A percentile compares a stretch with the other conserved stretches of the same genome.
Conservation (phyloP, 2,888 invertebrate species). For the Drosophila cyrtoloma region DNA sequence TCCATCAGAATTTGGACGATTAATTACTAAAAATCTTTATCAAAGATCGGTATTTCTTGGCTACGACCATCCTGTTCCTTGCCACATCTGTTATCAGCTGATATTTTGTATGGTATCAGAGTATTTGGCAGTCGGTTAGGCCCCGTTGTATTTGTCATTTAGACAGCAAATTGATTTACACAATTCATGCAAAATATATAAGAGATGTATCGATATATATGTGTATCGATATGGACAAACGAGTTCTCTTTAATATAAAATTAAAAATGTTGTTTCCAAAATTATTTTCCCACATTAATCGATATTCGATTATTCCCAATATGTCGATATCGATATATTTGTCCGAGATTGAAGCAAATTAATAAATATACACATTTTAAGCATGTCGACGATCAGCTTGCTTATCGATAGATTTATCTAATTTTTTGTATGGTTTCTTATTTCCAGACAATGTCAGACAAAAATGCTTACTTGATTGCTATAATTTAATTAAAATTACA, state of each 20-base stretch:
- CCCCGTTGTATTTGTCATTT: too few species aligned
- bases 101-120: too few species aligned
- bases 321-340: background rate
- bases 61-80: too few species aligned
- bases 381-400: background rate
- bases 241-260: background rate
- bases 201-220: background rate
- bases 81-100: too few species aligned
- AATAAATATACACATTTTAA: background rate
- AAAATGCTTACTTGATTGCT: slow-evolving; percentile 21
- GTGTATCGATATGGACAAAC: background rate
- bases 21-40: too few species aligned
- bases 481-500: slow-evolving; percentile 69
- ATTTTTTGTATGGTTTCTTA: slow-evolving; percentile 1
- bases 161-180: background rate
- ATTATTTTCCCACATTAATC: background rate
- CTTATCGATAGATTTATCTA: background rate
- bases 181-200: background rate
- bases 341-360: background rate
- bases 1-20: too few species aligned
- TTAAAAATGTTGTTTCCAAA: accelerated
- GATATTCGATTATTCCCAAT: background rate
- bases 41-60: too few species aligned
- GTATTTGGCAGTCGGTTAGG: too few species aligned
- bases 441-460: slow-evolving; percentile 15